A percentile compares a stretch with the other conserved stretches of the same genome.
Conservation (phyloP, 2,113 vertebrate species). For the Sinocyclocheilus rhinocerous region DNA sequence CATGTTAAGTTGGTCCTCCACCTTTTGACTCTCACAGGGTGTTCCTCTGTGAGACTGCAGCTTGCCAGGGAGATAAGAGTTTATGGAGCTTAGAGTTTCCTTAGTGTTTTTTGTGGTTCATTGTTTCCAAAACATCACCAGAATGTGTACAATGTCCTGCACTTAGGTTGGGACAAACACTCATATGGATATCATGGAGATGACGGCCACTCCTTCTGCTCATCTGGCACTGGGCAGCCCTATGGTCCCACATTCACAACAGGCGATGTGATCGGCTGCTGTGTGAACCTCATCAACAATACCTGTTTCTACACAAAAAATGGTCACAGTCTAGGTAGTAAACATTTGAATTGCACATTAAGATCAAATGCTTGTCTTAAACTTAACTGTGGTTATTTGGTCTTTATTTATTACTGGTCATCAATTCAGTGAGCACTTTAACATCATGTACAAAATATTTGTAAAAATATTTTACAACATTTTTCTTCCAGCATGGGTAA, state of each 20-base stretch:
- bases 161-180: conserved; percentile 96
- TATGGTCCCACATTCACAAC: conserved; percentile 98
- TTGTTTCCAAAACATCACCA: neutral
- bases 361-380: neutral
- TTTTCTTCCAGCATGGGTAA: too few species aligned
- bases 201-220: conserved; percentile 97
- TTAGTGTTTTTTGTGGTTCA: neutral
- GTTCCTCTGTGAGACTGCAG: conserved; percentile 45
- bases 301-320: conserved; percentile 98
- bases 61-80: conserved; percentile 56
- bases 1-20: conserved; percentile 38
- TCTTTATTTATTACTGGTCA: neutral
- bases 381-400: neutral
- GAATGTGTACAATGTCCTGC: conserved; percentile 36
- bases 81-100: neutral
- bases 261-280: conserved; percentile 97
- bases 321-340: conserved; percentile 92
- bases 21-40: conserved; percentile 28
- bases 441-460: neutral
- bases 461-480: too few species aligned
- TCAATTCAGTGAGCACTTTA: neutral
- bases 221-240: conserved; percentile 94
- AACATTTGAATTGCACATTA: neutral
- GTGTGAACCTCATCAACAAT: conserved; percentile 97
- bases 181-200: conserved; percentile 98